phyloP scores from a whole-genome alignment of 1,140 invertebrate species.

The Megalopta genalis region DNA sequence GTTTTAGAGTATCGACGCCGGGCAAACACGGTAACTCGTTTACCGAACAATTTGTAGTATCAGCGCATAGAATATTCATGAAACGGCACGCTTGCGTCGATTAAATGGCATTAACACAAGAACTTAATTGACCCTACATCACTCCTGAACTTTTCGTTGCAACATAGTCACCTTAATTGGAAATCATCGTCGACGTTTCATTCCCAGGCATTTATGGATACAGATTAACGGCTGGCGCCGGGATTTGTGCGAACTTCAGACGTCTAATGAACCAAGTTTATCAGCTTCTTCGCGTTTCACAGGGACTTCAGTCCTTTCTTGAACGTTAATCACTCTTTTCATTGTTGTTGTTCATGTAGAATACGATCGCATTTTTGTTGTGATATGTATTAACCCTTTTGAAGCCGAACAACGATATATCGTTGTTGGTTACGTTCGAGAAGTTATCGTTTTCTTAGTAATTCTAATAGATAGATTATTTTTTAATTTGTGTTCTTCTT shows the following conservation, averaged over 20 bases:
- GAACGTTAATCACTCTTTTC: no score
- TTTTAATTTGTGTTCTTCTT: no score
- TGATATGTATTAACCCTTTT: no score
- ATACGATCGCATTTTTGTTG: no score
- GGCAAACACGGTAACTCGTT: background rate
- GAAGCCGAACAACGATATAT: no score
- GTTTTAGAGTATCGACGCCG: background rate
- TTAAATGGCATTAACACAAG: constrained; percentile 1
- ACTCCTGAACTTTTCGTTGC: background rate
- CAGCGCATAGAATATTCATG: constrained; percentile 37
- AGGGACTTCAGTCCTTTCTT: no score
- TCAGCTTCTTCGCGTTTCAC: no score
- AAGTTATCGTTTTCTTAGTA: no score
- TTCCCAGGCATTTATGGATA: background rate
- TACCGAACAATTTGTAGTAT: constrained; percentile 30
- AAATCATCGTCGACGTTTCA: background rate
- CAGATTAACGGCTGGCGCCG: background rate
- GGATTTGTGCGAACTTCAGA: background rate
- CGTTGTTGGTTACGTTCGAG: no score
- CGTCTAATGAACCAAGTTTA: background rate
- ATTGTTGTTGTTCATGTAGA: no score
- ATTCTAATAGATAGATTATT: no score
- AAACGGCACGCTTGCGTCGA: background rate
- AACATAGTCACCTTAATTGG: background rate
- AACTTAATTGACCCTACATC: background rate